phyloP scores from a whole-genome alignment of 2,888 invertebrate genomes.

The Drosophila anomelani region DNA sequence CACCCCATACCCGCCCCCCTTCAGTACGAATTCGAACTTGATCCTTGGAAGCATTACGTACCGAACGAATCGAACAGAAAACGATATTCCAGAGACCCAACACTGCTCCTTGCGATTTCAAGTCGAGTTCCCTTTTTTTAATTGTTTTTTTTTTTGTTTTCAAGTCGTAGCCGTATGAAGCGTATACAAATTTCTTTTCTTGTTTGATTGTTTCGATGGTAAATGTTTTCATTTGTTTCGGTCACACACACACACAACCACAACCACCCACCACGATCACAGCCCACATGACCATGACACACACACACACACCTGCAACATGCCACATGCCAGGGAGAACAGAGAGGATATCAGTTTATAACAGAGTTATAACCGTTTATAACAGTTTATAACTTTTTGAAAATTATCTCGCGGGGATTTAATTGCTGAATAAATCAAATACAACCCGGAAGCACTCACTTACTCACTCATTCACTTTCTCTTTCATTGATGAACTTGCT shows the following conservation, averaged over 20 bases:
- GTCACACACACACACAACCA: conserved; percentile 47
- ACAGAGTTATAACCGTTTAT: background rate
- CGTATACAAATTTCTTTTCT: conserved; percentile 84
- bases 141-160: no score
- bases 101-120: conserved; percentile 32
- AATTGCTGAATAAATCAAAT: no score
- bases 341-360: background rate
- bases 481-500: conserved; percentile 44
- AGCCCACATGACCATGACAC: conserved; percentile 3
- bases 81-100: no score
- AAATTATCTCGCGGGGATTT: no score
- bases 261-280: conserved; percentile 11
- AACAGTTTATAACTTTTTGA: no score
- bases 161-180: conserved; percentile 52
- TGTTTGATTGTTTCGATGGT: conserved; percentile 84
- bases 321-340: background rate
- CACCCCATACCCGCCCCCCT: background rate
- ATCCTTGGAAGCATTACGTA: conserved; percentile 28
- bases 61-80: background rate
- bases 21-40: conserved; percentile 31
- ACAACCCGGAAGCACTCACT: conserved; percentile 25
- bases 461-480: background rate
- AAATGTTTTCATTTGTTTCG: conserved; percentile 82
- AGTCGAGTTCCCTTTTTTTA: conserved; percentile 19
- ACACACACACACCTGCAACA: background rate